Evolutionary conservation across 2,113 vertebrate species (phyloP), one percentile per base, ranked within the genome.

Genomic region (Marcusenius ussheri): DNA sequence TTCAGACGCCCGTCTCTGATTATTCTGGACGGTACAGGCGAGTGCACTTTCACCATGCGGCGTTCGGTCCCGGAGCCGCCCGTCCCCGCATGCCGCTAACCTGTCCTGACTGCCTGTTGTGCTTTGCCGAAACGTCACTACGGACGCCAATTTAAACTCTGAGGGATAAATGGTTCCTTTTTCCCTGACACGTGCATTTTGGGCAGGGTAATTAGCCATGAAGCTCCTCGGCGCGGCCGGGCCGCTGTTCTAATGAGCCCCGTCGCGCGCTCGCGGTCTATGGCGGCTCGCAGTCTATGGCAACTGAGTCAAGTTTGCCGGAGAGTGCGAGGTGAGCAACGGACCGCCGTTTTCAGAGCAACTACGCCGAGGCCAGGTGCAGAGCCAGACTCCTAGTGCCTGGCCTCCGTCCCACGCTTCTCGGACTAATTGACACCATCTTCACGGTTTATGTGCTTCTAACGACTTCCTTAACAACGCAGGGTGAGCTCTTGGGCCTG

Each of bases 1-100:
- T 11, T 92, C 88, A 0, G 77, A 92, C 93, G 95, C 91, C 93
- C 95, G 93, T 95, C 95, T 93, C 93, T 93, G 93, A 94, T 94
- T 94, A 94, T 92, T 93, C 93, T 93, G n/a, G 70, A 39, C 3
- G 24, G 50, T 74, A 89, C 90, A 83, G 84, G 91, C 95, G 93
- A 92, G 88, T 88, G 86, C 87, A 86, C 90, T 89, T 56, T 88
- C 83, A 50, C 62, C 95, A 93, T 94, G 92, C 89, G 91, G 74
- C 93, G 91, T 93, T 93, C 94, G 91, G 89, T 87, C 84, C 49
- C 89, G 62, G 27, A 58, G 84, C 90, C 88, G 90, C 31, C 70
- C 87, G 66, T 88, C 90, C 89, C n/a, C 42, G 66, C 42, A 46
- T 49, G 50, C 66, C 15, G 62, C 62, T 83, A 92, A 95, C 94